Percentiles rank a stretch among this genome's conserved stretches.
These are phyloP conservation scores for Puffinus mauretanicus DNA, from an alignment of 2,113 vertebrate genomes.

Conservation along the genomic window DNA sequence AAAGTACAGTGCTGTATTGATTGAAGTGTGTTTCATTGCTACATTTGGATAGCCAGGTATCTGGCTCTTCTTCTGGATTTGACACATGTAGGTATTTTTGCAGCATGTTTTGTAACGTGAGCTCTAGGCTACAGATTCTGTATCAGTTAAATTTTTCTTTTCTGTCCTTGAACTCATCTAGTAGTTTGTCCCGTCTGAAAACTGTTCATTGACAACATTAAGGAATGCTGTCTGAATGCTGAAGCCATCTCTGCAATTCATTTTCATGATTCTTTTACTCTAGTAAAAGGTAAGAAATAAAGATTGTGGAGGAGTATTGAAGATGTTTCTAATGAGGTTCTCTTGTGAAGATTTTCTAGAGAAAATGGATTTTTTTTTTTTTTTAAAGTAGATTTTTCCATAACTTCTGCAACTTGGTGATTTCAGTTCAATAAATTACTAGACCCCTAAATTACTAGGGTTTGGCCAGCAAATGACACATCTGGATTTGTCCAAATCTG, in stretches of 20 bases:
- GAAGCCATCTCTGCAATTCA: not conserved
- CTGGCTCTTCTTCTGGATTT: not conserved
- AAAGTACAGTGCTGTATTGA: not conserved
- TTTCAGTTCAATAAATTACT: not conserved
- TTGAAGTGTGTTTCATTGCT: not conserved
- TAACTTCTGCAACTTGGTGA: not conserved
- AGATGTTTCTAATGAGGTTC: not conserved
- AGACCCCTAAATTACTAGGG: too few species aligned
- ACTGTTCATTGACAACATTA: not conserved
- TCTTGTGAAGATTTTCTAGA: not conserved
- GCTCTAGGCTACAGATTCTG: not conserved
- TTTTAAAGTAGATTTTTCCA: fast-evolving
- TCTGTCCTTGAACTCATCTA: not conserved
- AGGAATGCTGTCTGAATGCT: not conserved
- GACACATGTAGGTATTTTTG: not conserved
- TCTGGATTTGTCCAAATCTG: not conserved
- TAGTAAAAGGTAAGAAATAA: not conserved
- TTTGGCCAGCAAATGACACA: not conserved
- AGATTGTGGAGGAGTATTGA: not conserved
- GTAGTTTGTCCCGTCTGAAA: not conserved
- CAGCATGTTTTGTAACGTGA: not conserved
- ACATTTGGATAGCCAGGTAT: not conserved
- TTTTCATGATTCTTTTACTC: not conserved
- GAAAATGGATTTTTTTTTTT: not conserved
- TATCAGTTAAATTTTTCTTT: not conserved